phyloP scores from a whole-genome alignment of 2,113 vertebrate genomes.

The Pluvianellus socialis region DNA sequence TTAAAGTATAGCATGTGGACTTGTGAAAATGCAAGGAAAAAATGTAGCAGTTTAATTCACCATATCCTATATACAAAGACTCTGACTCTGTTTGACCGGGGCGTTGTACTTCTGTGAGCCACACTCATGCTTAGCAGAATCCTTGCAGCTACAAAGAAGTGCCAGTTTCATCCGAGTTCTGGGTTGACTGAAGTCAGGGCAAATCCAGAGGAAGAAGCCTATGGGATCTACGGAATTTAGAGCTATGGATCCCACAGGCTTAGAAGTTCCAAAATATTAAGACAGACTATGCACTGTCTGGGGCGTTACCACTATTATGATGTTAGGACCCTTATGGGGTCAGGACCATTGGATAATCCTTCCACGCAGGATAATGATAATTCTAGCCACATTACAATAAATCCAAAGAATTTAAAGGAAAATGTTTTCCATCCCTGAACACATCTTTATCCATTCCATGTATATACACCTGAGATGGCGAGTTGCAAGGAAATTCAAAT shows the following conservation, averaged over 20 bases:
- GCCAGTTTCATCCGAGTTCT: neutral
- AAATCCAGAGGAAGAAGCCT: neutral
- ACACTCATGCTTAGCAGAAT: neutral
- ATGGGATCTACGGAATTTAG: neutral
- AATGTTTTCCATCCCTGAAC: neutral
- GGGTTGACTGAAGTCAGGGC: neutral
- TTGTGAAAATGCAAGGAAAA: slow-evolving; percentile 32
- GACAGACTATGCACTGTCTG: neutral
- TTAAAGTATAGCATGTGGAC: neutral
- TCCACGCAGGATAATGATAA: neutral
- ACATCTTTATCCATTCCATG: neutral
- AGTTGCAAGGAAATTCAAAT: neutral
- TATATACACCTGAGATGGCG: neutral
- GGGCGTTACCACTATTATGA: neutral
- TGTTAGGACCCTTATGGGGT: neutral
- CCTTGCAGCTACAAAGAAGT: neutral
- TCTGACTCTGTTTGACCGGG: neutral
- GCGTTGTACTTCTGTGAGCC: neutral
- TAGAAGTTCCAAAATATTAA: neutral
- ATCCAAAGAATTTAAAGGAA: neutral
- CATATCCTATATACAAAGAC: slow-evolving; percentile 8
- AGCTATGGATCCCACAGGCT: neutral
- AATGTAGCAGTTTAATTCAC: neutral
- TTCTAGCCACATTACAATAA: neutral
- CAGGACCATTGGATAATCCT: neutral